Evolutionary conservation across 2,797 vertebrate genomes (phyloP).

Genomic region (Eutrigla gurnardus): DNA sequence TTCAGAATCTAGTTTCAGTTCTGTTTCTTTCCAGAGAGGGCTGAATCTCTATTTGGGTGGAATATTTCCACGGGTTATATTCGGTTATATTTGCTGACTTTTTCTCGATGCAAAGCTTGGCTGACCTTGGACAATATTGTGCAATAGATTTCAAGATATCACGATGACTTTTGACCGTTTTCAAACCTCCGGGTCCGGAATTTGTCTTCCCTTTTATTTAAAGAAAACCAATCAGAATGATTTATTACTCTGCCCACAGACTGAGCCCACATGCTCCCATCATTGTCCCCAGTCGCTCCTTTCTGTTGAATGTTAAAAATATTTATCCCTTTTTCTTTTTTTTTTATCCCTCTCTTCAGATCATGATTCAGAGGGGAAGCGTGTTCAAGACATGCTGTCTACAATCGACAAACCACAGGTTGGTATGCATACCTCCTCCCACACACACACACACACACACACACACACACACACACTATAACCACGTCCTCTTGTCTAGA

Average conservation of each 20-base stretch:
- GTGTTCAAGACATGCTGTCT: constrained; percentile 95
- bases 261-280: neutral
- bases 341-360: constrained; percentile 81
- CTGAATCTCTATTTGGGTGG: constrained; percentile 17
- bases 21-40: constrained; percentile 21
- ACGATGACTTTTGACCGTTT: constrained; percentile 13
- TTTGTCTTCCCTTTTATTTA: neutral
- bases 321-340: neutral
- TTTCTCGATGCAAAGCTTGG: constrained; percentile 16
- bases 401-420: constrained; percentile 98
- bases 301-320: neutral
- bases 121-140: constrained; percentile 21
- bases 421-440: constrained; percentile 69
- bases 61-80: neutral
- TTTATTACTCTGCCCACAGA: too few species aligned
- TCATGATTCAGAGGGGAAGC: constrained; percentile 95
- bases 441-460: constrained; percentile 20
- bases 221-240: neutral
- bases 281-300: constrained; percentile 6
- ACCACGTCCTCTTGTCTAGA: constrained; percentile 33
- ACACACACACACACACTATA: constrained; percentile 13
- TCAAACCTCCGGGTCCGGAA: constrained; percentile 31
- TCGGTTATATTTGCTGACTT: constrained; percentile 2
- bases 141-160: constrained; percentile 25
- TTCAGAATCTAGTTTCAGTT: neutral